A percentile compares a stretch with the other conserved stretches of the same genome.
These are phyloP conservation scores for Octodon degus DNA, from an alignment of 2,113 vertebrate species.

Conservation along the genomic window DNA sequence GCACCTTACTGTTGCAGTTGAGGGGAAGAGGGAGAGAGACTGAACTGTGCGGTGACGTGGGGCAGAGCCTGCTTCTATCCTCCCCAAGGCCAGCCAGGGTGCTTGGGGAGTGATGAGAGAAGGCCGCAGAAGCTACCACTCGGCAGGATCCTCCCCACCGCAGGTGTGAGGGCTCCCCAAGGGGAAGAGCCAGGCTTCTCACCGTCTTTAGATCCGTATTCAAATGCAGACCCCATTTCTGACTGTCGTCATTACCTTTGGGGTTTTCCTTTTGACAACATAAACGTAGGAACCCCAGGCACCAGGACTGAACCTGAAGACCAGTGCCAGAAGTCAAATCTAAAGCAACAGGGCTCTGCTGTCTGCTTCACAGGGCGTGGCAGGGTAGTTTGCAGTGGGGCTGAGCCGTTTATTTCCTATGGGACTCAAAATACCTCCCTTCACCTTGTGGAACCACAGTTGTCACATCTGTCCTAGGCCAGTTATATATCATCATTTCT, in stretches of 20 bases:
- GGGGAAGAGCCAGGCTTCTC: no score
- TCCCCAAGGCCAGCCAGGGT: not conserved
- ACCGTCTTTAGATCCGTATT: not conserved
- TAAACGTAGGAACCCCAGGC: accelerated
- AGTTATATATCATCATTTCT: not conserved
- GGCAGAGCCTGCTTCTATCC: accelerated
- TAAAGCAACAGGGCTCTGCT: not conserved
- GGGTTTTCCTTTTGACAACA: not conserved
- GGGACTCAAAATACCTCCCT: no score
- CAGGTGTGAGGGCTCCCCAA: not conserved
- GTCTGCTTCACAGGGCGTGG: not conserved
- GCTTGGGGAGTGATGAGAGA: not conserved
- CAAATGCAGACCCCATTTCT: not conserved
- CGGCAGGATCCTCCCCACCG: no score
- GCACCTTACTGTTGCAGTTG: not conserved
- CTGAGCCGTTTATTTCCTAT: not conserved
- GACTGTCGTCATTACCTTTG: not conserved
- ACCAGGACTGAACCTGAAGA: not conserved
- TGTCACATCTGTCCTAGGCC: not conserved
- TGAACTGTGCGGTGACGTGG: not conserved
- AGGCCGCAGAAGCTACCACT: not conserved
- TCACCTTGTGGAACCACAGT: not conserved
- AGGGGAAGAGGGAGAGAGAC: not conserved
- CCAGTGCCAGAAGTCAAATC: not conserved
- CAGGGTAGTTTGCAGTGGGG: not conserved